Conservation (phyloP, 2,797 vertebrate species). For the Crocodylus rhombifer region DNA sequence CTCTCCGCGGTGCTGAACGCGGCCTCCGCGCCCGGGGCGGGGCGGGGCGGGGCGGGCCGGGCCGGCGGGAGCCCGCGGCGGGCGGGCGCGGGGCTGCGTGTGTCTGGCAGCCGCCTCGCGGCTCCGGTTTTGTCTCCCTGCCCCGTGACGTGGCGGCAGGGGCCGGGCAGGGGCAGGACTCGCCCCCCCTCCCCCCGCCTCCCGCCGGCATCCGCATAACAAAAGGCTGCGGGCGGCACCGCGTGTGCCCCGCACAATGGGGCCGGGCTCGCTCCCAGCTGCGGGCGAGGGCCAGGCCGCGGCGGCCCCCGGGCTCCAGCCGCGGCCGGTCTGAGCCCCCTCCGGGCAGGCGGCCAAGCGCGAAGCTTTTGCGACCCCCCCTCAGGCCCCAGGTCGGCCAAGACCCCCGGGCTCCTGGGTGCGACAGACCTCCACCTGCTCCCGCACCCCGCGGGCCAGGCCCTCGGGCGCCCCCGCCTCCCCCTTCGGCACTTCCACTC, state of each 20-base stretch:
- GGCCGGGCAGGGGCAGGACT: slow-evolving; percentile 64
- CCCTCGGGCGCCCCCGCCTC: background rate
- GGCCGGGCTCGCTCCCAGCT: slow-evolving; percentile 20
- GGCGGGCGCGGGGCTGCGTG: slow-evolving; percentile 34
- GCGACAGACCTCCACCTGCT: background rate
- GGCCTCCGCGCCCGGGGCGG: background rate
- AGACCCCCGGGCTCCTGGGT: too few species aligned
- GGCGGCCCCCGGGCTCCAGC: background rate
- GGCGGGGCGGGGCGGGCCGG: background rate
- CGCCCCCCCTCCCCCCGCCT: slow-evolving; percentile 33
- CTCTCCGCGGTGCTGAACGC: slow-evolving; percentile 81
- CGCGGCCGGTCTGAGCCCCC: background rate
- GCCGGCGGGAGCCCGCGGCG: background rate
- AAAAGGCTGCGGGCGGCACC: slow-evolving; percentile 82
- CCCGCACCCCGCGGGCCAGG: background rate
- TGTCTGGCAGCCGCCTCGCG: too few species aligned
- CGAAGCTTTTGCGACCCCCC: background rate
- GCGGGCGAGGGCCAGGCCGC: background rate
- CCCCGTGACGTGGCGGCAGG: slow-evolving; percentile 82
- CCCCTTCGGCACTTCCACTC: background rate
- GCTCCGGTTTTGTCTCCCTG: slow-evolving; percentile 85
- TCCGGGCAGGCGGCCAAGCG: too few species aligned
- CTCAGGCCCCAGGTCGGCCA: background rate
- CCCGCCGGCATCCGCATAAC: slow-evolving; percentile 86
- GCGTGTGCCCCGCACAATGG: slow-evolving; percentile 80